Percentiles rank a stretch among this genome's conserved stretches.
Conservation (phyloP, 2,113 vertebrate species). For the Syngnathus scovelli region DNA sequence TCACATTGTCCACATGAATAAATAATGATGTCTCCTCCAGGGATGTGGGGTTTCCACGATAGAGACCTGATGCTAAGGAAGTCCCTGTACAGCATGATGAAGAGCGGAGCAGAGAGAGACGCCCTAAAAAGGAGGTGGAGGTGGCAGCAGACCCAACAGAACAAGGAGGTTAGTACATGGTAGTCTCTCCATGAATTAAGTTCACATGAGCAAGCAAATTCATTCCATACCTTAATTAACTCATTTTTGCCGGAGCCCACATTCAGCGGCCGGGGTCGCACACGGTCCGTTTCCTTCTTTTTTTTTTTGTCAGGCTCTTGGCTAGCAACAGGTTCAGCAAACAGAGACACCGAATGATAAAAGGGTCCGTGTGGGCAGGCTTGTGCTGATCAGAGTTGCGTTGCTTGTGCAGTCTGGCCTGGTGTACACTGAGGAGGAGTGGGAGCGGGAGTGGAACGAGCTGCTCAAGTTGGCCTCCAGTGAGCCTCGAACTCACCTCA, state of each 20-base stretch:
- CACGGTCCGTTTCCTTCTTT: neutral
- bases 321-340: neutral
- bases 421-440: slow-evolving; percentile 96
- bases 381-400: slow-evolving; percentile 20
- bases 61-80: slow-evolving; percentile 94
- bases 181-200: neutral
- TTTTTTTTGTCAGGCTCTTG: neutral
- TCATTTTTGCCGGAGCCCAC: neutral
- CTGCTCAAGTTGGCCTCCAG: slow-evolving; percentile 95
- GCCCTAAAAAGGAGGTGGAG: slow-evolving; percentile 94
- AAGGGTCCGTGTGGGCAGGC: slow-evolving; percentile 23
- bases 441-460: slow-evolving; percentile 96
- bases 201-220: neutral
- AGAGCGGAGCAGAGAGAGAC: slow-evolving; percentile 88
- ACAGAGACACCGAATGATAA: slow-evolving; percentile 19
- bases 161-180: slow-evolving; percentile 85
- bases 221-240: slow-evolving; percentile 3
- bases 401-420: slow-evolving; percentile 81
- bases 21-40: slow-evolving; percentile 58
- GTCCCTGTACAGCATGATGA: slow-evolving; percentile 96
- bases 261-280: neutral
- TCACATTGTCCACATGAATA: neutral
- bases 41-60: slow-evolving; percentile 99
- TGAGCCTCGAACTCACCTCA: slow-evolving; percentile 89
- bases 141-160: slow-evolving; percentile 98